Conservation (phyloP, 2,888 invertebrate genomes). For the Xestia sexstrigata region DNA sequence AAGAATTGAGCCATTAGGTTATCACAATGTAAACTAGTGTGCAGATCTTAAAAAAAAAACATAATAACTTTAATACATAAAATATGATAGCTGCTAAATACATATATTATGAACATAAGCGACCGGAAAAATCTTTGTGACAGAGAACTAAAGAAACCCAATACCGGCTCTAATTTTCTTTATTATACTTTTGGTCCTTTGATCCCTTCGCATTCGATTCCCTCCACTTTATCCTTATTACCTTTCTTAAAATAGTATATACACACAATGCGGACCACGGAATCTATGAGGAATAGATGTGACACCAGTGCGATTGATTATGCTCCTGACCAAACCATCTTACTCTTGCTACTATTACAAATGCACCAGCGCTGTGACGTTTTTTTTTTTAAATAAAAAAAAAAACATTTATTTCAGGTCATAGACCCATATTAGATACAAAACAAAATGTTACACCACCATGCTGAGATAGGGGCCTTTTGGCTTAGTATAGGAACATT, state of each 20-base stretch:
- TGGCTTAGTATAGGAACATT: too few relatives aligned
- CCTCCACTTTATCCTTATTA: constrained; percentile 8
- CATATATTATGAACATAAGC: background rate
- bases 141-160: constrained; percentile 20
- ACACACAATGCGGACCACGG: constrained; percentile 1
- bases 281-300: background rate
- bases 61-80: background rate
- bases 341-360: background rate
- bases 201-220: constrained; percentile 41
- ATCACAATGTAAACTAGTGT: background rate
- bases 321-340: background rate
- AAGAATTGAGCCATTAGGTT: background rate
- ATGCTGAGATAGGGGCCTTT: too few relatives aligned
- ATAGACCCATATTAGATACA: too few relatives aligned
- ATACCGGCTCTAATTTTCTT: constrained; percentile 32
- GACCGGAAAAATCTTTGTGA: constrained; percentile 5
- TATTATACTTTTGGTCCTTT: constrained; percentile 42
- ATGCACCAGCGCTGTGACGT: too few relatives aligned
- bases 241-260: constrained; percentile 22
- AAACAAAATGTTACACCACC: too few relatives aligned
- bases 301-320: background rate
- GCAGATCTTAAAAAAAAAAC: background rate
- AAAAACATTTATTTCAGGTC: too few relatives aligned
- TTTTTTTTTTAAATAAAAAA: too few relatives aligned
- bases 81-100: background rate